Evolutionary conservation across 2,113 vertebrate genomes (phyloP).

Genomic region (Tursiops truncatus): DNA sequence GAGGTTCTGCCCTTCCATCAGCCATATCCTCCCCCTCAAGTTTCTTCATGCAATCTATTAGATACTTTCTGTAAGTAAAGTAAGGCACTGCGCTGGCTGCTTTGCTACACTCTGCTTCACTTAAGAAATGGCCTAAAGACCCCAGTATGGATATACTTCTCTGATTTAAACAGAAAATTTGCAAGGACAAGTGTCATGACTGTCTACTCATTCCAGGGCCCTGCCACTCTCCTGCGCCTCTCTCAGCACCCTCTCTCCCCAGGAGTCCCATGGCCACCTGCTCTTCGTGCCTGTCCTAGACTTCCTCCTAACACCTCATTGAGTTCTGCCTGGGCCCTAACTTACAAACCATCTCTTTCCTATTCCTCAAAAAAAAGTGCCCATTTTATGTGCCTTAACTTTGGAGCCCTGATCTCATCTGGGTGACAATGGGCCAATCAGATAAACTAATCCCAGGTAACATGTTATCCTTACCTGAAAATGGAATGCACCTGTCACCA

Average conservation of each 20-base stretch:
- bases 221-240: neutral
- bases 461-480: neutral
- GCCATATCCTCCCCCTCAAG: neutral
- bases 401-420: neutral
- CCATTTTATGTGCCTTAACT: neutral
- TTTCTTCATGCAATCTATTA: neutral
- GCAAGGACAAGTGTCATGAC: neutral
- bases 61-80: neutral
- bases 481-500: neutral
- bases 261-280: neutral
- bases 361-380: neutral
- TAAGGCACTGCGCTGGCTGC: neutral
- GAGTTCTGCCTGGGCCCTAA: neutral
- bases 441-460: neutral
- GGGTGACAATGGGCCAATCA: neutral
- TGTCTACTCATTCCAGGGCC: neutral
- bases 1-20: neutral
- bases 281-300: neutral
- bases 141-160: neutral
- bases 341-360: neutral
- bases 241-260: neutral
- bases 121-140: neutral
- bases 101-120: neutral
- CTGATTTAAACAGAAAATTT: neutral
- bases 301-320: neutral